Evolutionary conservation across 30 jellyfish, hydroid and myxozoan genomes (phyloP).

Genomic region (Aurelia coerulea): DNA sequence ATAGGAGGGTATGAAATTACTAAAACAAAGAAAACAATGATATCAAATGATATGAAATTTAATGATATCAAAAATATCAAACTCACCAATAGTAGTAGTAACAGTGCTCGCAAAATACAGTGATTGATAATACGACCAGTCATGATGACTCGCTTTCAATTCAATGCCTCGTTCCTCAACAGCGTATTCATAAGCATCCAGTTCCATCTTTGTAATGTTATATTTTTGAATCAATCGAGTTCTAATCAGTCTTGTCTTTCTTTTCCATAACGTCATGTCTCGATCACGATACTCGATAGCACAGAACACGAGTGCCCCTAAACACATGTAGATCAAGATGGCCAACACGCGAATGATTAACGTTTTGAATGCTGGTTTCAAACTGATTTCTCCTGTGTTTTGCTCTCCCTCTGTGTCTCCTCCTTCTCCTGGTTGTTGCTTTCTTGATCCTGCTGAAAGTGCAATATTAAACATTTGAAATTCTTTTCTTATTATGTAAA

Average conservation of each 20-base stretch:
- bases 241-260: slow-evolving; percentile 36
- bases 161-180: slow-evolving; percentile 57
- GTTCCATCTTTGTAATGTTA: slow-evolving; percentile 55
- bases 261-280: slow-evolving; percentile 62
- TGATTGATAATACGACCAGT: slow-evolving; percentile 92
- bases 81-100: slow-evolving; percentile 93
- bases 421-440: slow-evolving; percentile 25
- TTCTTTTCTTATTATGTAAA: no score
- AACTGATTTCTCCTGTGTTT: slow-evolving; percentile 43
- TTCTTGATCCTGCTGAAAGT: slow-evolving; percentile 26
- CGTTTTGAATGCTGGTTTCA: slow-evolving; percentile 87
- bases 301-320: slow-evolving; percentile 93
- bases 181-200: slow-evolving; percentile 57
- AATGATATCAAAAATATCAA: no score
- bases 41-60: no score
- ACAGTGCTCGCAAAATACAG: slow-evolving; percentile 93
- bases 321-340: slow-evolving; percentile 76
- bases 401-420: slow-evolving; percentile 19
- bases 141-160: slow-evolving; percentile 36
- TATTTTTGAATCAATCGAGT: slow-evolving; percentile 26
- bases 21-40: no score
- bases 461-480: slow-evolving; percentile 17
- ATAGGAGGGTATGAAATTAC: no score
- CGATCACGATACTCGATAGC: slow-evolving; percentile 74
- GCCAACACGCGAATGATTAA: slow-evolving; percentile 76